These are phyloP conservation scores for Brachirus orientalis DNA, from an alignment of 2,113 vertebrate species.

Conservation along the genomic window DNA sequence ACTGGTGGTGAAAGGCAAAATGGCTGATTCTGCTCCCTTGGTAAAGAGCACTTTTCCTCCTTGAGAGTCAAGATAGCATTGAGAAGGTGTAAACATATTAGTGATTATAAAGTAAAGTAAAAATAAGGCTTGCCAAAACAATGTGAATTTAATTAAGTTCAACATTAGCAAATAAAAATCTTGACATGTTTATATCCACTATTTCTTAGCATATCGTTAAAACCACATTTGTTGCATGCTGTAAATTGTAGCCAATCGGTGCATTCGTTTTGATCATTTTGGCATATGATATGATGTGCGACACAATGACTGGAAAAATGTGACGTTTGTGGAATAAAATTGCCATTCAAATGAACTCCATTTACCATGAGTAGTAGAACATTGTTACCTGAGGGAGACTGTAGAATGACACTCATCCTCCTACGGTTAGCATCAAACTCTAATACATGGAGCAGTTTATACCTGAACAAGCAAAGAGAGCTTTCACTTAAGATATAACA, in stretches of 20 bases:
- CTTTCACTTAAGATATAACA: neutral
- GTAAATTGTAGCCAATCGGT: no score
- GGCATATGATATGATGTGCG: no score
- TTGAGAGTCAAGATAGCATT: slow-evolving; percentile 56
- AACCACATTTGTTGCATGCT: no score
- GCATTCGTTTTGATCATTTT: no score
- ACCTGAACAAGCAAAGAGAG: slow-evolving; percentile 77
- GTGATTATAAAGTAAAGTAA: neutral
- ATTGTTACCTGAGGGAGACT: slow-evolving; percentile 88
- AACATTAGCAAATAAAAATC: no score
- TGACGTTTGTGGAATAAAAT: no score
- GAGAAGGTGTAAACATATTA: neutral
- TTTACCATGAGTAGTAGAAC: neutral
- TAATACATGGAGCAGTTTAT: slow-evolving; percentile 92
- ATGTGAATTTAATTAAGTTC: neutral
- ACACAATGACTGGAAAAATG: no score
- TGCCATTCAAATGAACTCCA: no score
- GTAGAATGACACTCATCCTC: slow-evolving; percentile 96
- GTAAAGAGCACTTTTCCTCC: slow-evolving; percentile 92
- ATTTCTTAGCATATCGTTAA: no score
- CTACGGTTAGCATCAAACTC: slow-evolving; percentile 96
- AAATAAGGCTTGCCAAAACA: neutral
- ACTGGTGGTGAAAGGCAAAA: slow-evolving; percentile 88
- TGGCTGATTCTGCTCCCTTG: slow-evolving; percentile 95
- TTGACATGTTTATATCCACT: no score